Evolutionary conservation across 2,113 vertebrate species (phyloP).

Genomic region (Myxocyprinus asiaticus): DNA sequence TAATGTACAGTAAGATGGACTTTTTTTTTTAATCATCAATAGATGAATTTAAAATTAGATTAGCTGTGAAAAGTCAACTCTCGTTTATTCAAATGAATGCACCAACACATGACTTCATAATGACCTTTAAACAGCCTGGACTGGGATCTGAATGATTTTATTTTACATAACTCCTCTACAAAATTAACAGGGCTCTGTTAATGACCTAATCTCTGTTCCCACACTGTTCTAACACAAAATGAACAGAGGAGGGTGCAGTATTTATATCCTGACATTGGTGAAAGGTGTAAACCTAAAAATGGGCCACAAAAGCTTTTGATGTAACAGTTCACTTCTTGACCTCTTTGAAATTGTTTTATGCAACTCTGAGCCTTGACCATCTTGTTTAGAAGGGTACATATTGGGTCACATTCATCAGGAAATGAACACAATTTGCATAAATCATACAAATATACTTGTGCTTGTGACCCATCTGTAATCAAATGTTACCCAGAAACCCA

Average conservation of each 20-base stretch:
- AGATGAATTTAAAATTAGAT: neutral
- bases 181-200: neutral
- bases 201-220: neutral
- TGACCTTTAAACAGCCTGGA: neutral
- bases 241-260: slow-evolving; percentile 26
- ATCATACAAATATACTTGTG: neutral
- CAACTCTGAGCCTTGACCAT: neutral
- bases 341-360: neutral
- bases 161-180: neutral
- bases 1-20: too few species aligned
- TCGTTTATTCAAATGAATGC: neutral
- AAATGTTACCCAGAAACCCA: slow-evolving; percentile 21
- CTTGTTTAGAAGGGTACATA: neutral
- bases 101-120: neutral
- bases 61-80: neutral
- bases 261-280: neutral
- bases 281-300: neutral
- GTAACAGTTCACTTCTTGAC: neutral
- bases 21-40: too few species aligned
- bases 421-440: neutral
- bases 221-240: neutral
- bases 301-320: neutral
- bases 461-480: neutral
- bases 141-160: neutral
- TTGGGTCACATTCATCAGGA: slow-evolving; percentile 4